A percentile compares a stretch with the other conserved stretches of the same genome.
These are phyloP conservation scores for Drosophila paranaensis DNA, from an alignment of 2,888 invertebrate genomes.

Conservation along the genomic window DNA sequence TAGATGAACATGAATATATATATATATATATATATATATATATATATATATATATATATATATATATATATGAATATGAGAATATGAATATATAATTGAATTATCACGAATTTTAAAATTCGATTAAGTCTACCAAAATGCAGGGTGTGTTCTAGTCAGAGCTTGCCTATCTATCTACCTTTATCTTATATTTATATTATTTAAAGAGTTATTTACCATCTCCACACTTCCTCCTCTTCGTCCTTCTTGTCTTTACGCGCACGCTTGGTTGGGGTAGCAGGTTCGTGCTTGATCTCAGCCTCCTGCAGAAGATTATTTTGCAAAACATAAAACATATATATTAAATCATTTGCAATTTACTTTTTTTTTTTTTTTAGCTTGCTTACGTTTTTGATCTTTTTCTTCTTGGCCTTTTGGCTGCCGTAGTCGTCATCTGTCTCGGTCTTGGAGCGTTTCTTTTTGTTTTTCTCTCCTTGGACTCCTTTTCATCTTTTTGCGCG, in stretches of 20 bases:
- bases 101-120: no score
- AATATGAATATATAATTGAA: no score
- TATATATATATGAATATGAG: no score
- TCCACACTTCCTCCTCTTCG: constrained; percentile 94
- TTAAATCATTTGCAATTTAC: not conserved
- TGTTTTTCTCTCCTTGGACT: constrained; percentile 86
- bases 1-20: no score
- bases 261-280: constrained; percentile 86
- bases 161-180: not conserved
- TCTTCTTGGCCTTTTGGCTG: constrained; percentile 86
- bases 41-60: no score
- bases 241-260: constrained; percentile 89
- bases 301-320: constrained; percentile 45
- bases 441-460: constrained; percentile 87
- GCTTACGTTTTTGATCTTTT: constrained; percentile 84
- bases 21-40: no score
- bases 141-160: no score
- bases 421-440: constrained; percentile 86
- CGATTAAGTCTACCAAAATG: no score
- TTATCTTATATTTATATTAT: not conserved
- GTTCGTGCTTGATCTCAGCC: constrained; percentile 66
- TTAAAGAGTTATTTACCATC: constrained; percentile 88
- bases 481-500: constrained; percentile 85
- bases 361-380: not conserved
- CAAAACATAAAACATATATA: not conserved